Evolutionary conservation across 2,113 vertebrate species (phyloP), one percentile per base, ranked within the genome.

Genomic region (Pomatostomus ruficeps): DNA sequence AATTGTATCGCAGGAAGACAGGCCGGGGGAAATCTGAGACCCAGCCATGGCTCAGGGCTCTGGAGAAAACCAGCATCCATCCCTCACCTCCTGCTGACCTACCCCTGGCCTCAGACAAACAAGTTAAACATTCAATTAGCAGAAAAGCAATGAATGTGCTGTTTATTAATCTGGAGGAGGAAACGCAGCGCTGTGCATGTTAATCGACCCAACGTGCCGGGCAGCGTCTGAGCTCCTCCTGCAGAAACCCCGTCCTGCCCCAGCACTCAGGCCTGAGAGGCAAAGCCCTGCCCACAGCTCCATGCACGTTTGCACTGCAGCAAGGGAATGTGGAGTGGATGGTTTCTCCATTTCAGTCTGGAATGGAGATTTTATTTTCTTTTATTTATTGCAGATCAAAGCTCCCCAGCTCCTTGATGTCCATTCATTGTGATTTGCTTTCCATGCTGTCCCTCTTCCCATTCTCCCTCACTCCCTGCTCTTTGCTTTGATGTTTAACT

Each of bases 61-160:
- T 71, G 70, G 85, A 95, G 94, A 83, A 86, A 80, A 89, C 38
- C 59, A 95, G 82, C 94, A 96, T 95, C 51, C 73, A 59, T 78
- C 76, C 71, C 87, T 80, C 66, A 92, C 89, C 94, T 91, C 85
- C 80, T 75, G 62, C 33, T 96, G 96, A 92, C 93, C 93, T 83
- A 66, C 80, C 73, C 63, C 81, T 84, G 91, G 62, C 76, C 91
- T 95, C 81, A 89, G 89, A 96, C 93, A 96, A 97, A 95, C 79
- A 93, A 96, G 88, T 96, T 96, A 94, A 97, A 93, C 95, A 93
- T 96, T 95, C 89, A 95, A 96, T 96, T 97, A 96, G 91, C 7
- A 54, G 70, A 63, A 93, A 89, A 92, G 28, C 93, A 94, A 93
- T 85, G 52, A 87, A 85, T 5, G 63, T 85, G 86, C 38, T 82